These are phyloP conservation scores for Choristoneura rosaceana DNA, from an alignment of 2,888 invertebrate species.

Conservation along the genomic window DNA sequence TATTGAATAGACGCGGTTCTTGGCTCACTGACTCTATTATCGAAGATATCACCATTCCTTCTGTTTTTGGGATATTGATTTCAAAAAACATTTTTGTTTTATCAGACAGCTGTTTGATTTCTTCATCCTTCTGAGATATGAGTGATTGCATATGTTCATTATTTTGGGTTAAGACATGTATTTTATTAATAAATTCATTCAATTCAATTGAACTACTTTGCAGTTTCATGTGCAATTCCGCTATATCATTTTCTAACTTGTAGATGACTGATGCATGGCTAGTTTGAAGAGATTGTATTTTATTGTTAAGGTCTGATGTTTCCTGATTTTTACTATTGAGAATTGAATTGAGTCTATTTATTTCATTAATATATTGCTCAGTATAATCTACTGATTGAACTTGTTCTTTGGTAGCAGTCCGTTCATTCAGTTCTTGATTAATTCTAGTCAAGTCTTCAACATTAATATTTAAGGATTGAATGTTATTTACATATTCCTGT, in stretches of 20 bases:
- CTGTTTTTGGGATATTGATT: slow-evolving; percentile 83
- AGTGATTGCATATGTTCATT: slow-evolving; percentile 61
- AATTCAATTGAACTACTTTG: slow-evolving; percentile 53
- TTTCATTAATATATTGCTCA: slow-evolving; percentile 83
- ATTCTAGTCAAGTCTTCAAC: slow-evolving; percentile 67
- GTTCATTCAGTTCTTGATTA: slow-evolving; percentile 67
- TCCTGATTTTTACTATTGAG: slow-evolving; percentile 80
- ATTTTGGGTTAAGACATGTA: slow-evolving; percentile 54
- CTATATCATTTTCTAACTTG: slow-evolving; percentile 62
- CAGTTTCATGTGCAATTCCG: slow-evolving; percentile 67
- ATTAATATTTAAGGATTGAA: slow-evolving; percentile 65
- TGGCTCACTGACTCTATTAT: slow-evolving; percentile 72
- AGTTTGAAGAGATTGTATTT: slow-evolving; percentile 59
- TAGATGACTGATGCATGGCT: slow-evolving; percentile 57
- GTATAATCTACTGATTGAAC: slow-evolving; percentile 70
- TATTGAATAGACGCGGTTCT: slow-evolving; percentile 58
- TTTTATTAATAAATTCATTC: slow-evolving; percentile 55
- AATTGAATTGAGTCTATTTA: slow-evolving; percentile 83
- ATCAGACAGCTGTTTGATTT: slow-evolving; percentile 70
- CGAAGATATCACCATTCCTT: slow-evolving; percentile 79
- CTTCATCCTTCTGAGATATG: slow-evolving; percentile 66
- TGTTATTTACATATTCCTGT: slow-evolving; percentile 68
- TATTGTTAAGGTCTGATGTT: slow-evolving; percentile 68
- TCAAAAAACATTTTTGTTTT: slow-evolving; percentile 74
- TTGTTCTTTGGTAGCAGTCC: slow-evolving; percentile 53